These are phyloP conservation scores for Forbesichthys agassizii DNA, from an alignment of 2,113 vertebrate genomes.

Conservation along the genomic window DNA sequence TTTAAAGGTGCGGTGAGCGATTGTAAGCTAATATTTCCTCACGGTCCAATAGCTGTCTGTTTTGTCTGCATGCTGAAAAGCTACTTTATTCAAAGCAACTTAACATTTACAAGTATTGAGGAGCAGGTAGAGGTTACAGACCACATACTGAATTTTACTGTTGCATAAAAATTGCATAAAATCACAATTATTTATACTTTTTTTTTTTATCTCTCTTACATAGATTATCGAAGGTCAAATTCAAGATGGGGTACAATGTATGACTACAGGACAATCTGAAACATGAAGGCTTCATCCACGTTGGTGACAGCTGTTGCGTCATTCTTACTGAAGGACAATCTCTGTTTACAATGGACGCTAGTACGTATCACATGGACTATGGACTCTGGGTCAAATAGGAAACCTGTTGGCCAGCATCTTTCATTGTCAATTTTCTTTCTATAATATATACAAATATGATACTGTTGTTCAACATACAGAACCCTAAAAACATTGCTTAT, in stretches of 20 bases:
- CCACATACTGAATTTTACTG: neutral
- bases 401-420: neutral
- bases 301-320: slow-evolving; percentile 23
- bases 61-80: no score
- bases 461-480: neutral
- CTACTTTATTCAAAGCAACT: no score
- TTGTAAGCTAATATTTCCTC: no score
- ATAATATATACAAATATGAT: no score
- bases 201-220: slow-evolving; percentile 4
- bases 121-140: no score
- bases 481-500: rapidly evolving
- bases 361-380: slow-evolving; percentile 6
- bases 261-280: slow-evolving; percentile 3
- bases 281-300: slow-evolving; percentile 24
- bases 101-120: no score
- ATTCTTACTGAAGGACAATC: slow-evolving; percentile 22
- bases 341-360: slow-evolving; percentile 32
- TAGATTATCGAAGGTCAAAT: slow-evolving; percentile 6
- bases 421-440: neutral
- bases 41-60: no score
- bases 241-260: neutral
- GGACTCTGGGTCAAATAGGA: slow-evolving; percentile 18
- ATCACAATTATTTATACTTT: neutral
- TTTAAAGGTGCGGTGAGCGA: neutral
- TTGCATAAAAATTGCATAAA: neutral